phyloP scores from a whole-genome alignment of 2,113 vertebrate species.

The Pluvialis apricaria region DNA sequence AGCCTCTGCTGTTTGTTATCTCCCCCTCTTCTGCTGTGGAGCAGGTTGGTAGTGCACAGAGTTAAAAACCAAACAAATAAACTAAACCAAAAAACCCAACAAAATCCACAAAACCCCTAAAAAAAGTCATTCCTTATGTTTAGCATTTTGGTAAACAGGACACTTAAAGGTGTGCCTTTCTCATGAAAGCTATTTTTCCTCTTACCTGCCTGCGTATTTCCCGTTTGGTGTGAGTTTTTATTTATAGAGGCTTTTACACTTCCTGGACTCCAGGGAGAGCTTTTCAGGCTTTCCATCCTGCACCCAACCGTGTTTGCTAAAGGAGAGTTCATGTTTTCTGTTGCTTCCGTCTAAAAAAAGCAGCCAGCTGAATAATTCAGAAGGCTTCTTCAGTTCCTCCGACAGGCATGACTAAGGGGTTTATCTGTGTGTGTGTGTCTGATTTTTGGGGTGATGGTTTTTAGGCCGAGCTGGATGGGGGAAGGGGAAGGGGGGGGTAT shows the following conservation, averaged over 20 bases:
- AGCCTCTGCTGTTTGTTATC: background rate
- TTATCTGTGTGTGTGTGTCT: background rate
- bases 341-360: background rate
- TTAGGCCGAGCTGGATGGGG: background rate
- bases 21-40: background rate
- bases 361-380: constrained; percentile 24
- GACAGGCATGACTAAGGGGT: background rate
- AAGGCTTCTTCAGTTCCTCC: background rate
- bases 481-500: background rate
- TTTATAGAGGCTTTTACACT: background rate
- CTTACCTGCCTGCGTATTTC: background rate
- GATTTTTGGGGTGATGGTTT: background rate
- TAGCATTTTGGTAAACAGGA: background rate
- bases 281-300: background rate
- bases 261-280: background rate
- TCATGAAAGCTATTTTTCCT: background rate
- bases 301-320: fast-evolving
- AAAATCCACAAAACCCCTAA: background rate
- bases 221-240: background rate
- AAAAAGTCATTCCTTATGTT: background rate
- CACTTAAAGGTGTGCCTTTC: background rate
- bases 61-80: too few species aligned
- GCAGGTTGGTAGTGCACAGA: background rate
- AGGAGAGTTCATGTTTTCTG: background rate
- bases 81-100: background rate